Base-by-base conservation (phyloP, 2,888 invertebrate species). In the Lasioglossum pauxillum region DNA sequence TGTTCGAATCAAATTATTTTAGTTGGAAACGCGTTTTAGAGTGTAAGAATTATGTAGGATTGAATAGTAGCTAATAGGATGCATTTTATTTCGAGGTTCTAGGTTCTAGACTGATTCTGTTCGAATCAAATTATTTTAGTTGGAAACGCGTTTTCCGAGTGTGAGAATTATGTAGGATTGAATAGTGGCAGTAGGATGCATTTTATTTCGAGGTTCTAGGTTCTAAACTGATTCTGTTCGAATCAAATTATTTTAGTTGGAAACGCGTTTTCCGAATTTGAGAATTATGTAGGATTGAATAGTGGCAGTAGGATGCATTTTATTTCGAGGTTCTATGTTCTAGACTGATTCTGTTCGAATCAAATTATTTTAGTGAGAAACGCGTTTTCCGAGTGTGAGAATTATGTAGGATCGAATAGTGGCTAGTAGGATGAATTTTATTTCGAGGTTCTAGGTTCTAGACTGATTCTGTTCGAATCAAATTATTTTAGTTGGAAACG, bases 391-490 rank as follows among this genome's bases (percentile, higher is more conserved):
- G 60, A 60, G 27, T 5, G 14, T 27, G 14, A 16, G 14, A 31
- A 60, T 16, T 27, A 16, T 19, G 35, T 7, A 31, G 5, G 3
- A 1, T 19, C 23, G 16, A 38, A 64, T 31, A 27, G 16, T 2
- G 31, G 1, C 7, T 67, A 19, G 31, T 3, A 10, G 69, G 23
- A 8, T 16, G 10, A 12, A 69, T 38, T 69, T 38, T 41, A 69
- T 19, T 31, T 7, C 38, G 35, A 38, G 23, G 23, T 23, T 23
- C 23, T 8, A 23, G 23, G 49, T 38, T 19, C 38, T 14, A 19
- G 38, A 14, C 38, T n/a, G 69, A 78, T 78, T 69, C 35, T 49
- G 23, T n/a, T n/a, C n/a, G n/a, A n/a, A n/a, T n/a, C n/a, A 27
- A 27, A 60, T 31, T 60, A 60, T 60, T 27, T 60, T 27, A 14